Evolutionary conservation across 2,797 vertebrate genomes (phyloP).

Genomic region (Semotilus atromaculatus): DNA sequence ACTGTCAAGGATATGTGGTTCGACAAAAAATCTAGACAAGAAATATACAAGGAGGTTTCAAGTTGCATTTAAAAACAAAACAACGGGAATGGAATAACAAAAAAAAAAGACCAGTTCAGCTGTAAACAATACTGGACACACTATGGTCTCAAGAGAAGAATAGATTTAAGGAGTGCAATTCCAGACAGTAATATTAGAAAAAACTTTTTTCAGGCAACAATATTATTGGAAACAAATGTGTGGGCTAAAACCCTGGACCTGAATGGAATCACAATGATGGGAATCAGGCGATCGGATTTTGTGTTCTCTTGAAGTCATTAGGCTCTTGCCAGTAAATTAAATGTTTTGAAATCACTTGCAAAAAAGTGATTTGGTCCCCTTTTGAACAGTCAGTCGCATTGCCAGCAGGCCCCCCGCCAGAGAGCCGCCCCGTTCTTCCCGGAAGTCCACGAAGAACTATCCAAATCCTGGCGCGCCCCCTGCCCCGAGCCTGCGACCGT

Average conservation of each 20-base stretch:
- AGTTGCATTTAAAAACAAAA: constrained; percentile 22
- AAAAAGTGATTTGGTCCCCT: neutral
- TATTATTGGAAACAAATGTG: constrained; percentile 58
- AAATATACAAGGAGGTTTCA: constrained; percentile 35
- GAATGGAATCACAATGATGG: constrained; percentile 2
- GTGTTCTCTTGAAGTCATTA: constrained; percentile 38
- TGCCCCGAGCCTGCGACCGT: no score
- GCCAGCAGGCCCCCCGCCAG: no score
- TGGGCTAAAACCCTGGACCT: constrained; percentile 3
- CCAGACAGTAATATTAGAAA: constrained; percentile 10
- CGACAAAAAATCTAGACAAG: constrained; percentile 25
- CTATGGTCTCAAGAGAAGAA: constrained; percentile 25
- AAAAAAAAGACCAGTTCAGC: constrained; percentile 34
- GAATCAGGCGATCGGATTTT: constrained; percentile 16
- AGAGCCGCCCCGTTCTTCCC: no score
- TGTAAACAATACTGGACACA: constrained; percentile 51
- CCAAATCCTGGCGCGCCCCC: no score
- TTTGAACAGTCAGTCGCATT: no score
- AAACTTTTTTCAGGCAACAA: constrained; percentile 3
- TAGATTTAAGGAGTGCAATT: constrained; percentile 17
- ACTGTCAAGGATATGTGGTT: constrained; percentile 42
- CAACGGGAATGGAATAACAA: constrained; percentile 20
- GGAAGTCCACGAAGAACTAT: no score
- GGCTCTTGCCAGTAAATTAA: neutral
- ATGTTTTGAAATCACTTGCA: constrained; percentile 23